phyloP scores from a whole-genome alignment of 2,797 vertebrate species.

The Paguma larvata region DNA sequence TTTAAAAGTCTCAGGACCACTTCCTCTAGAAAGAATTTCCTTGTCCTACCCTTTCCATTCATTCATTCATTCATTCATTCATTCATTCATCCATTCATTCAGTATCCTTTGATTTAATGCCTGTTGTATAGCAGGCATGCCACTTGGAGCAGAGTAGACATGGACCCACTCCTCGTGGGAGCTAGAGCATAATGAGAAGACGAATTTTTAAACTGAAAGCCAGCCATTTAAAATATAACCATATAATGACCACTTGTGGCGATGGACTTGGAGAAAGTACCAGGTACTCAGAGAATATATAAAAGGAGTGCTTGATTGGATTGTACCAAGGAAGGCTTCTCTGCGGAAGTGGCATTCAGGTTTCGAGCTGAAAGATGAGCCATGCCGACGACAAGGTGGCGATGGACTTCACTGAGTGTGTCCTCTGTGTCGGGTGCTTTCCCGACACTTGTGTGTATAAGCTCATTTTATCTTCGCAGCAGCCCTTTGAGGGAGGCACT shows the following conservation, averaged over 20 bases:
- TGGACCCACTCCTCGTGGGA: neutral
- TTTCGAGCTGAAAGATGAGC: neutral
- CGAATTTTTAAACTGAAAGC: neutral
- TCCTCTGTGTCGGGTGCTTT: neutral
- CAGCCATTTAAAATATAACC: neutral
- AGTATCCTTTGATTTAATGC: neutral
- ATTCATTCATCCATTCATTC: neutral
- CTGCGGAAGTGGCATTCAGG: neutral
- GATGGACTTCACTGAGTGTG: neutral
- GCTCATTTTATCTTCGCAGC: neutral
- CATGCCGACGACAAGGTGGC: neutral
- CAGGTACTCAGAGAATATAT: neutral
- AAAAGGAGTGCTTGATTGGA: neutral
- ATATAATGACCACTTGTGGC: neutral
- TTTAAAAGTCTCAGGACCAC: neutral
- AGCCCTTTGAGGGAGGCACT: too few relatives aligned
- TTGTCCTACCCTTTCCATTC: neutral
- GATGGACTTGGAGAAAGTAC: neutral
- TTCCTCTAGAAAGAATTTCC: neutral
- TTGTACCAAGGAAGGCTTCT: neutral
- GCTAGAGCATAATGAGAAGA: neutral
- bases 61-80: neutral
- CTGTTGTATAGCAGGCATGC: neutral
- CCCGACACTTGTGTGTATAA: neutral
- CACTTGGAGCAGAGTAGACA: neutral